Base-by-base conservation (phyloP, 1,140 invertebrate species). In the Xylocopa sonorina region DNA sequence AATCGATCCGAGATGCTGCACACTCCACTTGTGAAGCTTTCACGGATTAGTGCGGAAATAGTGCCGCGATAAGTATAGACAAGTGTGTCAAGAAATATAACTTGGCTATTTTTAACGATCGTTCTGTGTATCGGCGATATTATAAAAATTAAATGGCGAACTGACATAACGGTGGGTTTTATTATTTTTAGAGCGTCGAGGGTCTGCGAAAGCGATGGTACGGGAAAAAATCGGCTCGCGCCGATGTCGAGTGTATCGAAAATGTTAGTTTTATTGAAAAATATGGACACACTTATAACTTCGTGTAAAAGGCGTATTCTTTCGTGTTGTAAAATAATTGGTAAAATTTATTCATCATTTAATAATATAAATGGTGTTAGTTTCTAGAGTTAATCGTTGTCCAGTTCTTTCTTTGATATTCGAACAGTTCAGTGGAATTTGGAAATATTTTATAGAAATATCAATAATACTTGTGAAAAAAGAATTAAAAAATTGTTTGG, bases 21-120 rank as follows among this genome's bases (percentile, higher is more conserved):
- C 21, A 24, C 5, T 46, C 2, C 18, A 27, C 7, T 64, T n/a
- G n/a, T n/a, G 18, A 68, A 68, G 66, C 64, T 67, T 50, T 21
- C 9, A 46, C 9, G 41, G 63, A 67, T 67, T 67, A 67, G 64
- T 21, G 43, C 63, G 50, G 63, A 66, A 66, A 66, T 66, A 66
- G 63, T 29, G 21, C 2, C 27, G 43, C 46, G 64, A 32, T 32
- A 50, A 67, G 43, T 67, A 67, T 67, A 67, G 46, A 67, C 29
- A 50, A 67, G 46, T 32, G 27, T 66, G 63, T 66, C 64, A 32
- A 32, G 64, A 67, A 50, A 67, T 32, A 67, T 32, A 29, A 50
- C 64, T 67, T 10, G 64, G 10, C 29, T 67, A 67, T 67, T 50
- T 67, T 67, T 67, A 48, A 14, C 3, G 6, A 67, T 18, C 27